Base-by-base conservation (phyloP, 2,888 invertebrate genomes). In the Candidula unifasciata region DNA sequence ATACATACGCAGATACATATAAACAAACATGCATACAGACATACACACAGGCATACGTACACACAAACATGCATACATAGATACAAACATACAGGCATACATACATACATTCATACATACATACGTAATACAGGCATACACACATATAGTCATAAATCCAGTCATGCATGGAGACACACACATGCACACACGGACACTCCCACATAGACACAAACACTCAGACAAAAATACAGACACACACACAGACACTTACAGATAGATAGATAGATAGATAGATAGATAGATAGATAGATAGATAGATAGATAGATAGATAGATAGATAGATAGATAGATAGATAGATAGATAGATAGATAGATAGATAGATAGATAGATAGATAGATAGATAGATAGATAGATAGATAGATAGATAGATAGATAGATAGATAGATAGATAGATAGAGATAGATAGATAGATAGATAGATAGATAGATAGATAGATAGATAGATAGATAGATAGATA, bases 101-200 rank as follows among this genome's bases (percentile, higher is more conserved):
- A n/a, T n/a, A n/a, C n/a, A n/a, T n/a, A n/a, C n/a, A n/a, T n/a
- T n/a, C n/a, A n/a, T n/a, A n/a, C n/a, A n/a, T n/a, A n/a, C n/a
- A n/a, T n/a, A n/a, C n/a, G n/a, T n/a, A n/a, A n/a, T n/a, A n/a
- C n/a, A n/a, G n/a, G n/a, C n/a, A n/a, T n/a, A n/a, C n/a, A n/a
- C n/a, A n/a, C n/a, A n/a, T n/a, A n/a, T n/a, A n/a, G n/a, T n/a
- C n/a, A n/a, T n/a, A n/a, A n/a, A n/a, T n/a, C n/a, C n/a, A n/a
- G n/a, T n/a, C n/a, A n/a, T n/a, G n/a, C n/a, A 6, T 2, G 21
- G 44, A 10, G 76, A 37, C 6, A 57, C 57, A 78, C 8, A n/a
- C 33, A 27, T 27, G 10, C 44, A 80, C 73, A n/a, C 44, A 54
- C 76, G 76, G 78, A 83, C 44, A 68, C 44, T 44, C n/a, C n/a